These are phyloP conservation scores for Polylopha cassiicola DNA, from an alignment of 2,888 invertebrate genomes.

Conservation along the genomic window DNA sequence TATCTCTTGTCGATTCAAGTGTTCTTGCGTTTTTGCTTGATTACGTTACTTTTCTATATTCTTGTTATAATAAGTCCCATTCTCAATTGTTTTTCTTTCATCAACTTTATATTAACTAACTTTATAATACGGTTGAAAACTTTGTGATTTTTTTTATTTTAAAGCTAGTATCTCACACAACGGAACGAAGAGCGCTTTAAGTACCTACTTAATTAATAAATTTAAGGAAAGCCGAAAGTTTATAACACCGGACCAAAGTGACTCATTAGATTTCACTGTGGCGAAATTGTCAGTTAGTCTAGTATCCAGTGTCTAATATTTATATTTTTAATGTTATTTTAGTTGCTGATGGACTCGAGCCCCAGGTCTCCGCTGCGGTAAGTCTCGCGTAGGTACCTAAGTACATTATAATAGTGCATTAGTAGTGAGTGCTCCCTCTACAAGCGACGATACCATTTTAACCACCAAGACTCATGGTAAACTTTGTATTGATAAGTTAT, in stretches of 20 bases:
- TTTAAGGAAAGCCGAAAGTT: too few relatives aligned
- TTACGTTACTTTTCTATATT: background rate
- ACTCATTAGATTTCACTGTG: too few relatives aligned
- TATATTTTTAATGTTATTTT: conserved; percentile 40
- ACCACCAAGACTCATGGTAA: conserved; percentile 23
- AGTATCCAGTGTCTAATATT: background rate
- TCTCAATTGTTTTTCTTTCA: too few relatives aligned
- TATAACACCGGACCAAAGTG: too few relatives aligned
- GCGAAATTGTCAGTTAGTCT: background rate
- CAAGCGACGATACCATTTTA: background rate
- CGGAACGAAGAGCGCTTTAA: too few relatives aligned
- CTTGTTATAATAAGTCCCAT: too few relatives aligned
- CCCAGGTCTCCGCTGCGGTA: conserved; percentile 47
- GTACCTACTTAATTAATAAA: too few relatives aligned
- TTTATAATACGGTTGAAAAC: too few relatives aligned
- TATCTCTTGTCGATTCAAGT: conserved; percentile 1
- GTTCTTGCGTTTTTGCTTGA: background rate
- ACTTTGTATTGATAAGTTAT: conserved; percentile 24
- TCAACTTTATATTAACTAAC: too few relatives aligned
- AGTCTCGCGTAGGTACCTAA: conserved; percentile 67
- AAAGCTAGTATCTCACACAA: too few relatives aligned
- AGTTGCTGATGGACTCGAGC: conserved; percentile 48
- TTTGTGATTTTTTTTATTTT: too few relatives aligned
- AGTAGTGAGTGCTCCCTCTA: conserved; percentile 39
- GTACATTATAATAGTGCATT: conserved; percentile 56